These are phyloP conservation scores for Actinemys pallida DNA, from an alignment of 2,113 vertebrate species.

Conservation along the genomic window DNA sequence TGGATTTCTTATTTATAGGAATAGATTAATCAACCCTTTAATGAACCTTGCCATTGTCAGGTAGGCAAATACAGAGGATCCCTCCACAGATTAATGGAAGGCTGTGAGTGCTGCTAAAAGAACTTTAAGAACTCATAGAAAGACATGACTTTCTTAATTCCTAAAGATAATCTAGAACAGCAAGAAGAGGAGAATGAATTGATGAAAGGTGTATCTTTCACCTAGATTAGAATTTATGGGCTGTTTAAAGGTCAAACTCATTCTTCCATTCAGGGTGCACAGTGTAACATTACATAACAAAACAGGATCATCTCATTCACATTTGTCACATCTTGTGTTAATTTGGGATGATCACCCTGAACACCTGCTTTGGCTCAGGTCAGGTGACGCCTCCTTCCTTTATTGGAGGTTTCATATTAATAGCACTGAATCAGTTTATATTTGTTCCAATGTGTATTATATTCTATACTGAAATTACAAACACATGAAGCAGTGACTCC, in stretches of 20 bases:
- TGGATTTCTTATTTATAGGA: too few relatives aligned
- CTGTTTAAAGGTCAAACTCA: background rate
- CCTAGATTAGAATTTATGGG: background rate
- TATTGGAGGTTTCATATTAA: background rate
- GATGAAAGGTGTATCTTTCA: background rate
- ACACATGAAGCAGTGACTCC: background rate
- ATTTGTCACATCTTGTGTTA: background rate
- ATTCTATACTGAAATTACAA: background rate
- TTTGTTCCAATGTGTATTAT: background rate
- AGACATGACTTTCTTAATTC: too few relatives aligned
- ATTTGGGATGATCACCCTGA: background rate
- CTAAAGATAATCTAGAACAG: too few relatives aligned
- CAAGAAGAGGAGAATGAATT: too few relatives aligned
- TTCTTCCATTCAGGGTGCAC: background rate
- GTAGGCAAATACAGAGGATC: too few relatives aligned
- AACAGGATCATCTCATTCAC: background rate
- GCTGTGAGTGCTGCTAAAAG: too few relatives aligned
- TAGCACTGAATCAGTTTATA: background rate
- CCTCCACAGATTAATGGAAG: too few relatives aligned
- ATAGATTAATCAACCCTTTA: too few relatives aligned
- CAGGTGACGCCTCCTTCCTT: background rate
- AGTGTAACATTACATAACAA: background rate
- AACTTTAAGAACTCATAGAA: too few relatives aligned
- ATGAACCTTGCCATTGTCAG: too few relatives aligned
- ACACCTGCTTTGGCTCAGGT: accelerated